Evolutionary conservation across 2,797 vertebrate species (phyloP).

Genomic region (Paedocypris micromegethes): DNA sequence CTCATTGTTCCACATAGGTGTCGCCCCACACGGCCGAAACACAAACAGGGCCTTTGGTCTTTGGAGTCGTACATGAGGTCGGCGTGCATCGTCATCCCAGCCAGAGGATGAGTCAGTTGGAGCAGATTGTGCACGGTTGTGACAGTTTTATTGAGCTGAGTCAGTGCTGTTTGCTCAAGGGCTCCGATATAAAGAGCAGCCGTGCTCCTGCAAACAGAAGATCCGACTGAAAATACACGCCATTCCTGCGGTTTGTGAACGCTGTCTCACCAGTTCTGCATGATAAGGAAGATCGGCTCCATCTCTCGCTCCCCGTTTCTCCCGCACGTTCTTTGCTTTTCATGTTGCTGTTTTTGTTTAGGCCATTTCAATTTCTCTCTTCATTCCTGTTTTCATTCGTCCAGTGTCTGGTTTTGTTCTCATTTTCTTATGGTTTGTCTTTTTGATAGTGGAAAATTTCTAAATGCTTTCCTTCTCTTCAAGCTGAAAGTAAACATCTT

Average conservation of each 20-base stretch:
- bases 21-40: neutral
- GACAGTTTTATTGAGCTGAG: constrained; percentile 37
- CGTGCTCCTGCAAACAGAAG: constrained; percentile 33
- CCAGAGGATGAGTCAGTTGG: constrained; percentile 17
- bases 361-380: neutral
- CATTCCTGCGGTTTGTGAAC: constrained; percentile 38
- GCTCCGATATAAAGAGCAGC: constrained; percentile 24
- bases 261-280: constrained; percentile 14
- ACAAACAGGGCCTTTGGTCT: constrained; percentile 1
- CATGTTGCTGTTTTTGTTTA: constrained; percentile 4
- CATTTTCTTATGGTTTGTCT: neutral
- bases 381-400: neutral
- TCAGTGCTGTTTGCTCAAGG: constrained; percentile 31
- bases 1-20: constrained; percentile 1
- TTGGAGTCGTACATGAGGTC: constrained; percentile 17
- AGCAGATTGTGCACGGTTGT: constrained; percentile 31
- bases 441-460: no score
- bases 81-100: neutral
- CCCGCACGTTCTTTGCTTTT: constrained; percentile 11
- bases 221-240: constrained; percentile 27
- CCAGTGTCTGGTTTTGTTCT: neutral
- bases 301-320: constrained; percentile 26
- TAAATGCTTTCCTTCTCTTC: no score
- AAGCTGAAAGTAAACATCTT: no score
- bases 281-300: constrained; percentile 34